phyloP scores from a whole-genome alignment of 2,888 invertebrate species.

The Boloria euphrosyne region DNA sequence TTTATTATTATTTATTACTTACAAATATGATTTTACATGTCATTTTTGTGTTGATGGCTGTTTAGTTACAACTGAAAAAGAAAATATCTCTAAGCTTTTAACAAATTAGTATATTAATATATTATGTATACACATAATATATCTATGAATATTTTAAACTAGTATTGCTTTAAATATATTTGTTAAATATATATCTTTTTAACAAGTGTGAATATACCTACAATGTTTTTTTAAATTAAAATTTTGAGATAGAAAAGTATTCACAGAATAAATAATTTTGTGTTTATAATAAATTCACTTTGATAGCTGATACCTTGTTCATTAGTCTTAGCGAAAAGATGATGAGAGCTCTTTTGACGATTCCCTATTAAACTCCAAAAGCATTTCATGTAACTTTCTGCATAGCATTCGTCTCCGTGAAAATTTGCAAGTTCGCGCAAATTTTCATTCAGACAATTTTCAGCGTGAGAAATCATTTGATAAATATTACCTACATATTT shows the following conservation, averaged over 20 bases:
- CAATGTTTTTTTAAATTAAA: too few relatives aligned
- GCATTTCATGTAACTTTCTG: slow-evolving; percentile 68
- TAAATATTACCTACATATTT: too few relatives aligned
- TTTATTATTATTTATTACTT: neutral
- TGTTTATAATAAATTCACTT: too few relatives aligned
- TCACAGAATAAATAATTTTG: too few relatives aligned
- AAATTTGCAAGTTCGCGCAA: slow-evolving; percentile 57
- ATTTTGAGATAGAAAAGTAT: too few relatives aligned
- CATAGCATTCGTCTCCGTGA: slow-evolving; percentile 59
- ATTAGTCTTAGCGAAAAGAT: slow-evolving; percentile 43
- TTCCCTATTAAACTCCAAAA: slow-evolving; percentile 64
- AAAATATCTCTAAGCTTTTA: slow-evolving; percentile 15
- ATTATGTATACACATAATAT: too few relatives aligned
- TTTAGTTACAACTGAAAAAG: slow-evolving; percentile 61
- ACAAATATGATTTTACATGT: neutral
- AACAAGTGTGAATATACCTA: too few relatives aligned
- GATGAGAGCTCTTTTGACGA: slow-evolving; percentile 55
- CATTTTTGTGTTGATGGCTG: slow-evolving; percentile 51
- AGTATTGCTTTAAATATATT: too few relatives aligned
- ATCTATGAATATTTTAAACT: too few relatives aligned
- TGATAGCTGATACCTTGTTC: slow-evolving; percentile 39
- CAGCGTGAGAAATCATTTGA: slow-evolving; percentile 17
- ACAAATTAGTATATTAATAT: neutral
- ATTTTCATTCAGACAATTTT: slow-evolving; percentile 55
- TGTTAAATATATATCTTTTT: too few relatives aligned